Conservation (phyloP, 92 coral and sea anemone genomes). For the Phenganax subtilis region DNA sequence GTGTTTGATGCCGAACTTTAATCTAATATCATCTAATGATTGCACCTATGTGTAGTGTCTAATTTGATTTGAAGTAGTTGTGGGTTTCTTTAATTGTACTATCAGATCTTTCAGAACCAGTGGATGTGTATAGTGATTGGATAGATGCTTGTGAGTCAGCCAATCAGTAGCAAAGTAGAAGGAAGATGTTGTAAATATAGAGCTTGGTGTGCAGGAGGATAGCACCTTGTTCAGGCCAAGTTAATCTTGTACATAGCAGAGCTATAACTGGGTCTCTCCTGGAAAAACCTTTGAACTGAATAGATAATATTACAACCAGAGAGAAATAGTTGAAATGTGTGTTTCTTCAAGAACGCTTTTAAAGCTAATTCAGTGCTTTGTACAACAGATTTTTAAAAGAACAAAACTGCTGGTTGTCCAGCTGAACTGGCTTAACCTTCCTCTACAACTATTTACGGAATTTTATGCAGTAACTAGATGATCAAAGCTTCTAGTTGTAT, state of each 20-base stretch:
- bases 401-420: too few relatives aligned
- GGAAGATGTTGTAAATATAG: neutral
- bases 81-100: conserved; percentile 25
- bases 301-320: too few relatives aligned
- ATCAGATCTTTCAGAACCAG: conserved; percentile 94
- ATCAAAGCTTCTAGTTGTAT: too few relatives aligned
- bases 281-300: neutral
- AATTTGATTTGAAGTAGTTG: too few relatives aligned
- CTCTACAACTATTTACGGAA: too few relatives aligned
- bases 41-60: conserved; percentile 2
- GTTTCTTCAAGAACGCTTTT: neutral
- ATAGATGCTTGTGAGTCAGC: conserved; percentile 98
- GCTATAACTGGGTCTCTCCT: neutral
- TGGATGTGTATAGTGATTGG: conserved; percentile 99
- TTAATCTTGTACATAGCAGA: neutral
- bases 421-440: too few relatives aligned
- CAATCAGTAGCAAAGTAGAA: conserved; percentile 56
- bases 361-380: neutral
- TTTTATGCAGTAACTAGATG: too few relatives aligned
- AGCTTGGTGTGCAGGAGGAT: neutral
- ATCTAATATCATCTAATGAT: conserved; percentile 11
- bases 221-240: neutral
- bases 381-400: too few relatives aligned
- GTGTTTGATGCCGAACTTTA: too few relatives aligned
- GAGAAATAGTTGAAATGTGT: too few relatives aligned